These are phyloP conservation scores for Metopolophium dirhodum DNA, from an alignment of 1,140 invertebrate species.

Conservation along the genomic window DNA sequence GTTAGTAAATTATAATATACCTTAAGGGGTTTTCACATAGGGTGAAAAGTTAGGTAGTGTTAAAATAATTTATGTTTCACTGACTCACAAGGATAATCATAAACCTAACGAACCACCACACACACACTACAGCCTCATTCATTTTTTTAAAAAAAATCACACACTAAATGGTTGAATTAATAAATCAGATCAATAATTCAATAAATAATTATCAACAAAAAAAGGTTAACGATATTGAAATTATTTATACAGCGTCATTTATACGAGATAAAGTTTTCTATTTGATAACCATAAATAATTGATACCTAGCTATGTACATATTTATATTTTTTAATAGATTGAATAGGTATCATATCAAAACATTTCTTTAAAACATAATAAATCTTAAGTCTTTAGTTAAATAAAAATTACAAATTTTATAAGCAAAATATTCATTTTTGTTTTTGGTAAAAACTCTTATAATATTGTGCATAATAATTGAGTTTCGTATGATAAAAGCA, in stretches of 20 bases:
- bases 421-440: neutral
- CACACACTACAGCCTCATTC: neutral
- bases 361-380: no score
- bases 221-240: neutral
- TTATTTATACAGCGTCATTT: neutral
- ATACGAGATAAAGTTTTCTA: no score
- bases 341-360: no score
- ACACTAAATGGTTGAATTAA: neutral
- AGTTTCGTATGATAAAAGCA: neutral
- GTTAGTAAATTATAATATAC: conserved; percentile 3
- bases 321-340: no score
- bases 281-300: no score
- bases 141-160: neutral
- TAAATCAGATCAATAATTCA: neutral
- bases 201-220: neutral
- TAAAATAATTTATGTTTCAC: conserved; percentile 5
- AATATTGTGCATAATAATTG: no score
- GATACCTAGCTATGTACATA: no score
- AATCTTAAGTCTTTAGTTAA: neutral
- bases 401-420: neutral
- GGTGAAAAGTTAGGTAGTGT: neutral
- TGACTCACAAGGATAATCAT: neutral
- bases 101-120: no score
- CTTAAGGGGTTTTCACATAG: neutral
- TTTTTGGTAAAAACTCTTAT: neutral